Percentiles rank a stretch among this genome's conserved stretches.
Conservation (phyloP, 2,888 invertebrate genomes). For the Elegia similella region DNA sequence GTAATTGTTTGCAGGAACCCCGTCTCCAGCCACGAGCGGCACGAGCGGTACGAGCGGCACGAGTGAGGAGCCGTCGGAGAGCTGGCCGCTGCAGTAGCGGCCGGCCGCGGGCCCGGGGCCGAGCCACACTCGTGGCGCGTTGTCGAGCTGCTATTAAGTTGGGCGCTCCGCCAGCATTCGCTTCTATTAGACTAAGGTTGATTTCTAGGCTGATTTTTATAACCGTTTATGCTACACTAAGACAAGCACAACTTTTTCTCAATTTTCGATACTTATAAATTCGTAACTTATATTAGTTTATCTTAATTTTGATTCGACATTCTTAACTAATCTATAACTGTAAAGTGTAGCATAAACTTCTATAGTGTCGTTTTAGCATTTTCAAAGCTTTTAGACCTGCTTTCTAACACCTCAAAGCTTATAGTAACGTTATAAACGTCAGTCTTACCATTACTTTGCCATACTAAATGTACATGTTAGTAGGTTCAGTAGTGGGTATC, state of each 20-base stretch:
- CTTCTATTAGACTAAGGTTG: constrained; percentile 28
- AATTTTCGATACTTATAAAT: not conserved
- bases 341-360: not conserved
- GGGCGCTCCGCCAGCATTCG: constrained; percentile 64
- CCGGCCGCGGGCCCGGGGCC: constrained; percentile 14
- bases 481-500: constrained; percentile 12
- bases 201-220: constrained; percentile 23
- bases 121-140: constrained; percentile 22
- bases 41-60: constrained; percentile 33
- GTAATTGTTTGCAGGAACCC: constrained; percentile 38
- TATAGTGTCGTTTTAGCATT: not conserved
- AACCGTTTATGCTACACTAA: constrained; percentile 17
- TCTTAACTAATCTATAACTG: not conserved
- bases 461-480: constrained; percentile 22
- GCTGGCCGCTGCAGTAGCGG: constrained; percentile 27
- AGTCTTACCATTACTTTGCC: constrained; percentile 2
- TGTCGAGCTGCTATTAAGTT: constrained; percentile 74
- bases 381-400: not conserved
- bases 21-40: constrained; percentile 47
- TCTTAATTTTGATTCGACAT: not conserved
- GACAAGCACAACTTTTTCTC: too few relatives aligned
- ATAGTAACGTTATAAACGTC: constrained; percentile 7
- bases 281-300: not conserved
- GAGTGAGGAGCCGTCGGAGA: constrained; percentile 26
- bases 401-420: not conserved